Percentiles rank a stretch among this genome's conserved stretches.
Conservation (phyloP, 2,113 vertebrate species). For the Nannospalax galili region DNA sequence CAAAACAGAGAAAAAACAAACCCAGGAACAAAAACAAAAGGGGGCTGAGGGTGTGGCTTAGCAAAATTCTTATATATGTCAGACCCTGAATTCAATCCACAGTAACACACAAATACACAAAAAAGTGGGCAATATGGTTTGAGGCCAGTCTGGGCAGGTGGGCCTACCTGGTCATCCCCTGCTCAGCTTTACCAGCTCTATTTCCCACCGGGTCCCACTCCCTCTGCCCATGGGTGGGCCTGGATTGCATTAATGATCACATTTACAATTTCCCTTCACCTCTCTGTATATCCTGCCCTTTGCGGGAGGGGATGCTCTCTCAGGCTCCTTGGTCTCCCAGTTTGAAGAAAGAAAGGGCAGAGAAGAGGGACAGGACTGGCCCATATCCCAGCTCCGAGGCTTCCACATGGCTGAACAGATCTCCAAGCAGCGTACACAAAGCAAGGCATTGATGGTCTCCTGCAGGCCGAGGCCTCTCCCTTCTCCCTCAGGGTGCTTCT, state of each 20-base stretch:
- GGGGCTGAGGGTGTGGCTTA: not conserved
- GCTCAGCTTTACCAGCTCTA: not conserved
- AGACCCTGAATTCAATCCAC: too few relatives aligned
- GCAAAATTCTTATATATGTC: not conserved
- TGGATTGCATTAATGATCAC: not conserved
- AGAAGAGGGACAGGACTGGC: not conserved
- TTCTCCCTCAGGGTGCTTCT: not conserved
- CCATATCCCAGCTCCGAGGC: slow-evolving; percentile 61
- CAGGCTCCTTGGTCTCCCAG: not conserved
- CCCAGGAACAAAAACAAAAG: not conserved
- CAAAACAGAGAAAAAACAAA: too few relatives aligned
- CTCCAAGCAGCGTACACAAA: slow-evolving; percentile 76
- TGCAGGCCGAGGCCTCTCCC: slow-evolving; percentile 67
- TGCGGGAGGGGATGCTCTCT: not conserved
- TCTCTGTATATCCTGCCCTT: not conserved
- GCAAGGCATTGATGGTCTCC: slow-evolving; percentile 82
- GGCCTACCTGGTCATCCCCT: not conserved
- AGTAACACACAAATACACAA: not conserved
- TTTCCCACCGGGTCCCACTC: not conserved
- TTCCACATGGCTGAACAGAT: slow-evolving; percentile 75
- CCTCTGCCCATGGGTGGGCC: not conserved
- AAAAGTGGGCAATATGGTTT: not conserved
- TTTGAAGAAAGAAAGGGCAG: not conserved
- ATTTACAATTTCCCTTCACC: not conserved
- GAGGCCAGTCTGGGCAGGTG: not conserved